Evolutionary conservation across 2,888 invertebrate genomes (phyloP).

Genomic region (Drosophila emarginata): DNA sequence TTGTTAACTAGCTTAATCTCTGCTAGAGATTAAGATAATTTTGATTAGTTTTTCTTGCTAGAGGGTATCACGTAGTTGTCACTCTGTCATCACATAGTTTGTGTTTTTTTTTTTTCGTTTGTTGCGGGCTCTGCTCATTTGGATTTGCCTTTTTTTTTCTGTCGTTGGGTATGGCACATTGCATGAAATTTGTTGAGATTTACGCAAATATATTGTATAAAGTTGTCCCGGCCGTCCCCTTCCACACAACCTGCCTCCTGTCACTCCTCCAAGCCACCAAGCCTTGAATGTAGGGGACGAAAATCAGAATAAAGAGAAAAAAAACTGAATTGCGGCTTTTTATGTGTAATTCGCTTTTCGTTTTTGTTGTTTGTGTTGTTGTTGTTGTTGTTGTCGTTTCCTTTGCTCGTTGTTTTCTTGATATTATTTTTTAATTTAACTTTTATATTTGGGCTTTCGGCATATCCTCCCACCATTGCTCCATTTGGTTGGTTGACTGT

Average conservation of each 20-base stretch:
- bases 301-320: slow-evolving; percentile 14
- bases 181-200: slow-evolving; percentile 64
- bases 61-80: background rate
- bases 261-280: background rate
- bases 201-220: slow-evolving; percentile 61
- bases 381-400: slow-evolving; percentile 40
- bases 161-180: slow-evolving; percentile 25
- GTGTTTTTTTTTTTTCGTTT: slow-evolving; percentile 24
- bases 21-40: no score
- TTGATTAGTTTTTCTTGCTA: background rate
- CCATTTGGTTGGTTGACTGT: slow-evolving; percentile 20
- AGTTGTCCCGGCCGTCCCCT: slow-evolving; percentile 22
- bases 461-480: slow-evolving; percentile 34
- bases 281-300: background rate
- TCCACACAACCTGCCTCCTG: background rate
- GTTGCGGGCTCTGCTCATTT: slow-evolving; percentile 34
- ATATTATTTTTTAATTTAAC: slow-evolving; percentile 76
- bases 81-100: background rate
- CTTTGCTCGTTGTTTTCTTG: slow-evolving; percentile 44
- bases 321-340: slow-evolving; percentile 74
- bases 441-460: slow-evolving; percentile 66
- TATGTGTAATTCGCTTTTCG: slow-evolving; percentile 69
- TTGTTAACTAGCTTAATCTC: no score
- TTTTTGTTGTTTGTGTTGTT: slow-evolving; percentile 54
- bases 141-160: slow-evolving; percentile 29